Evolutionary conservation across 2,888 invertebrate genomes (phyloP).

Genomic region (Oegoconia quadripuncta): DNA sequence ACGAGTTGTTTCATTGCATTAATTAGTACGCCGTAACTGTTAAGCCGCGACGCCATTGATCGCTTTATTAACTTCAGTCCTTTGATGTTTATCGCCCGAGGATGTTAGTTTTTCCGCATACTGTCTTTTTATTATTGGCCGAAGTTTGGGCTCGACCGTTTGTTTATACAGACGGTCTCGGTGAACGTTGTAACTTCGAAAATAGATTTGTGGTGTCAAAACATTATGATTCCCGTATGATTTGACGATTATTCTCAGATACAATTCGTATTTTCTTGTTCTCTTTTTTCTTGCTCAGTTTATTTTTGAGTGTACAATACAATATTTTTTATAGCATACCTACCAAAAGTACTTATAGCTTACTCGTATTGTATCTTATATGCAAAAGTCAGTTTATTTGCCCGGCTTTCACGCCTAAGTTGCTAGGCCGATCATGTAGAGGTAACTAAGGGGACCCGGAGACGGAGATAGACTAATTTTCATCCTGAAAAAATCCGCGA

Average conservation of each 20-base stretch:
- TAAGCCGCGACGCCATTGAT: conserved; percentile 63
- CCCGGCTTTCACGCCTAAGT: too few relatives aligned
- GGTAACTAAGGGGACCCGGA: too few relatives aligned
- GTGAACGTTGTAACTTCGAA: conserved; percentile 53
- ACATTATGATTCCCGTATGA: conserved; percentile 59
- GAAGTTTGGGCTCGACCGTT: conserved; percentile 73
- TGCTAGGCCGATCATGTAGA: too few relatives aligned
- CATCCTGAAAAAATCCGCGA: too few relatives aligned
- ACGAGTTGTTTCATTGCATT: conserved; percentile 25
- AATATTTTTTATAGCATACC: too few relatives aligned
- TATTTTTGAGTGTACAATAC: too few relatives aligned
- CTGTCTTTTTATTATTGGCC: conserved; percentile 77
- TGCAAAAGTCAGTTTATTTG: too few relatives aligned
- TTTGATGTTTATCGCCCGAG: conserved; percentile 71
- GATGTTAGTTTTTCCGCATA: conserved; percentile 79
- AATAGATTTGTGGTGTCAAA: conserved; percentile 76
- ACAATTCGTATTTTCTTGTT: conserved; percentile 15
- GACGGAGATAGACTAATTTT: too few relatives aligned
- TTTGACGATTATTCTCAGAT: conserved; percentile 47
- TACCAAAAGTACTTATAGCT: too few relatives aligned
- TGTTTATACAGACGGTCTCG: conserved; percentile 69
- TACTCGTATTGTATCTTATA: too few relatives aligned
- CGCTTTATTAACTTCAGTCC: conserved; percentile 60
- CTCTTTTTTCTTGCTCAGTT: conserved; percentile 8
- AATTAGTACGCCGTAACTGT: conserved; percentile 59